These are phyloP conservation scores for Thymelicus lineola DNA, from an alignment of 2,888 invertebrate genomes.

Conservation along the genomic window DNA sequence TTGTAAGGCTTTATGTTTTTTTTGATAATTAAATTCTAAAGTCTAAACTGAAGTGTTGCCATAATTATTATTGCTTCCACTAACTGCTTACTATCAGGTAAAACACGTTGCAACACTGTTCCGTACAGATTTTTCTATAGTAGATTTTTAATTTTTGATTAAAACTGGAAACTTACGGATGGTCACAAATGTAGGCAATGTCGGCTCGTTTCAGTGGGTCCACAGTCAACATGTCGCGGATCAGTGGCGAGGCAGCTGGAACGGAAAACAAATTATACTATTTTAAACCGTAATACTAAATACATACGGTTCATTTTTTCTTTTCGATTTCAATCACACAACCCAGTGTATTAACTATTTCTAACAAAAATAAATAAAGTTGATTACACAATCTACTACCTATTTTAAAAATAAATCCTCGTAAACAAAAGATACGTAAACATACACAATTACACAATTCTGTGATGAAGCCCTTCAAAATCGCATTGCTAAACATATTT, in stretches of 20 bases:
- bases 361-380: too few species aligned
- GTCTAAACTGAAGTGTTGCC: too few species aligned
- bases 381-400: too few species aligned
- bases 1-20: too few species aligned
- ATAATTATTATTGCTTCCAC: too few species aligned
- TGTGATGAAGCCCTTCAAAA: constrained; percentile 18
- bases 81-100: too few species aligned
- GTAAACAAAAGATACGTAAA: background rate
- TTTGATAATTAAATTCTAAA: too few species aligned
- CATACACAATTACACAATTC: too few species aligned
- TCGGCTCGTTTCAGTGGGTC: constrained; percentile 95
- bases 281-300: background rate
- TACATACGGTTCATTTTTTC: background rate
- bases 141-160: background rate
- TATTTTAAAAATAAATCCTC: constrained; percentile 10
- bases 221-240: constrained; percentile 97
- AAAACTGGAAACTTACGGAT: constrained; percentile 86
- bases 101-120: too few species aligned
- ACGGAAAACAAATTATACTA: constrained; percentile 44
- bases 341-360: too few species aligned
- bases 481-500: background rate
- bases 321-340: too few species aligned
- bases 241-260: constrained; percentile 96
- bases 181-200: constrained; percentile 96
- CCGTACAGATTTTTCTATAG: too few species aligned